These are phyloP conservation scores for Lithodes maja DNA, from an alignment of 2,888 invertebrate species.

Conservation along the genomic window DNA sequence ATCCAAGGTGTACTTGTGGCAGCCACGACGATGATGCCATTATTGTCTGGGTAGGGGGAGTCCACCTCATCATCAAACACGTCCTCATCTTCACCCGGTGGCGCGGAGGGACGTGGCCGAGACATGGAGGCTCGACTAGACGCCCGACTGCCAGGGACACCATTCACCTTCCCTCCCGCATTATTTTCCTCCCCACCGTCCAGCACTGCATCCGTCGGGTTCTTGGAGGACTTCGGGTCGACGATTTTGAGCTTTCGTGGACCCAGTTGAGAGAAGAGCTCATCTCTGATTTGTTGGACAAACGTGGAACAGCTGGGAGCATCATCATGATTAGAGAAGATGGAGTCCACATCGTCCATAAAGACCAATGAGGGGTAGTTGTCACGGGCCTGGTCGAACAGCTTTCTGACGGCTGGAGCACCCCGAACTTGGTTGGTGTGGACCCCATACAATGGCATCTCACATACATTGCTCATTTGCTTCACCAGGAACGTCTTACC, in stretches of 20 bases:
- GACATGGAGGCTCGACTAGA: slow-evolving; percentile 51
- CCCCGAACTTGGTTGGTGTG: slow-evolving; percentile 69
- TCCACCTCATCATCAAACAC: slow-evolving; percentile 56
- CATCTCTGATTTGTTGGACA: slow-evolving; percentile 62
- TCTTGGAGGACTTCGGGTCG: slow-evolving; percentile 63
- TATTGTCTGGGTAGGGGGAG: slow-evolving; percentile 67
- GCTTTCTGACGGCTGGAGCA: slow-evolving; percentile 57
- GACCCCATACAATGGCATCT: slow-evolving; percentile 70
- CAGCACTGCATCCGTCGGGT: slow-evolving; percentile 50
- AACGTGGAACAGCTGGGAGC: slow-evolving; percentile 20
- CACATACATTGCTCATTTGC: slow-evolving; percentile 70
- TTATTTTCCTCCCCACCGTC: not conserved
- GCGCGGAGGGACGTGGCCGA: slow-evolving; percentile 49
- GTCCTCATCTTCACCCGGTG: slow-evolving; percentile 64
- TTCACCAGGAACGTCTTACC: slow-evolving; percentile 71
- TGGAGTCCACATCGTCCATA: slow-evolving; percentile 67
- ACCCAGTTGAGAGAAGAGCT: slow-evolving; percentile 66
- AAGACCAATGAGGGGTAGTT: slow-evolving; percentile 69
- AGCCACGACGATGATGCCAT: slow-evolving; percentile 69
- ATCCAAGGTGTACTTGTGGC: slow-evolving; percentile 69
- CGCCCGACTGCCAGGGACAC: slow-evolving; percentile 42
- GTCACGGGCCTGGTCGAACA: slow-evolving; percentile 66
- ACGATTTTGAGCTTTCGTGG: slow-evolving; percentile 67
- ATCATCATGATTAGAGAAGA: slow-evolving; percentile 65
- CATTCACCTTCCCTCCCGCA: slow-evolving; percentile 4